Evolutionary conservation across 2,797 vertebrate genomes (phyloP).

Genomic region (Phylloscopus collybita): DNA sequence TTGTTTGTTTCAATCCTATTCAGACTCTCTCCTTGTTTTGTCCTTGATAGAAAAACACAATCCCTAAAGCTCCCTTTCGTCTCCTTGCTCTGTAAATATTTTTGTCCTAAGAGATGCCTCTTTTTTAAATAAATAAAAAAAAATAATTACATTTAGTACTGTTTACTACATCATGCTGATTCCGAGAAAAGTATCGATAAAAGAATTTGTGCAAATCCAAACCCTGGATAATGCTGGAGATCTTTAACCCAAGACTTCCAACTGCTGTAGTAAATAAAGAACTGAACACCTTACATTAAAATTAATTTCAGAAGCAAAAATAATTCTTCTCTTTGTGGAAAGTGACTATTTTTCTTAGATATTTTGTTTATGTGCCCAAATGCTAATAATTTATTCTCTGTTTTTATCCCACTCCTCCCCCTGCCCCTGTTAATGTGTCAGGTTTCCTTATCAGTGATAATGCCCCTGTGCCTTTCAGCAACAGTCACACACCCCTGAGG

Average conservation of each 20-base stretch:
- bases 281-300: not conserved
- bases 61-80: slow-evolving; percentile 1
- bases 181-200: not conserved
- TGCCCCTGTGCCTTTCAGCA: not conserved
- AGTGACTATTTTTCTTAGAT: not conserved
- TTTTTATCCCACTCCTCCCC: not conserved
- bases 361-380: not conserved
- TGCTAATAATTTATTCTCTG: not conserved
- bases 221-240: not conserved
- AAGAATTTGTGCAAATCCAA: not conserved
- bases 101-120: not conserved
- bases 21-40: not conserved
- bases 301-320: not conserved
- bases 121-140: not conserved
- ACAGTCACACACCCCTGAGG: not conserved
- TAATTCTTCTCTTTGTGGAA: not conserved
- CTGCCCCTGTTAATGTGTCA: not conserved
- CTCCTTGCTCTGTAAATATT: not conserved
- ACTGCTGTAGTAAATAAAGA: not conserved
- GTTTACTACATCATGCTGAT: not conserved
- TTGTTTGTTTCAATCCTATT: not conserved
- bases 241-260: not conserved
- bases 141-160: not conserved
- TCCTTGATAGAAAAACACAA: not conserved
- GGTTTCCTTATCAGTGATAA: not conserved